Evolutionary conservation across 1,140 invertebrate species (phyloP).

Genomic region (Streblospio benedicti): DNA sequence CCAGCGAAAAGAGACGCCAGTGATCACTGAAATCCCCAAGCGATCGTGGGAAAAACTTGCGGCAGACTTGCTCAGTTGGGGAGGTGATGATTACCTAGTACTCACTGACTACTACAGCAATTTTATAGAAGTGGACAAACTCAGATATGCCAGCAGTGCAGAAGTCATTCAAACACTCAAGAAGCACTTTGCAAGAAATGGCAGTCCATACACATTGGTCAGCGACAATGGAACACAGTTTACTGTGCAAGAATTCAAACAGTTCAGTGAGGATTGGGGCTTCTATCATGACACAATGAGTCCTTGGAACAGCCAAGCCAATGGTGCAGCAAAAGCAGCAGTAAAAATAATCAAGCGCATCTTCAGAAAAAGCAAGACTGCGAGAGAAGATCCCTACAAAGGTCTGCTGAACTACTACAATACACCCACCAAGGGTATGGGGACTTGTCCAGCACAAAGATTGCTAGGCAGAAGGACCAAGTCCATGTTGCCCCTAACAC

Average conservation of each 20-base stretch:
- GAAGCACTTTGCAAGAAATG: slow-evolving; percentile 21
- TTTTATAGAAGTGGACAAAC: slow-evolving; percentile 4
- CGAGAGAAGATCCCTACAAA: no score
- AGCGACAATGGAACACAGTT: slow-evolving; percentile 29
- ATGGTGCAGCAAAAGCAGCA: no score
- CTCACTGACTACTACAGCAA: slow-evolving; percentile 2
- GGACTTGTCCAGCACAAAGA: no score
- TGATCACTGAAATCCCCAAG: background rate
- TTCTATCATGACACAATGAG: no score
- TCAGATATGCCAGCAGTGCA: background rate
- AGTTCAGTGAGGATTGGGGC: slow-evolving; percentile 19
- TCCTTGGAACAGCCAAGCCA: no score
- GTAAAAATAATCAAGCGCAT: no score
- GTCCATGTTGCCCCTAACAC: no score
- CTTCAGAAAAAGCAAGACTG: no score
- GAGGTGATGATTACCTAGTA: background rate
- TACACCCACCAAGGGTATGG: no score
- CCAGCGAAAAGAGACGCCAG: background rate
- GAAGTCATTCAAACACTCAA: slow-evolving; percentile 1
- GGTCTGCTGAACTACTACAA: no score
- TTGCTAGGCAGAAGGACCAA: no score
- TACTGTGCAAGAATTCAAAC: slow-evolving; percentile 18
- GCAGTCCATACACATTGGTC: slow-evolving; percentile 19
- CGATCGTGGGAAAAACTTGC: slow-evolving; percentile 26
- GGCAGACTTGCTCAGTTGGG: slow-evolving; percentile 16